Evolutionary conservation across 2,797 vertebrate genomes (phyloP), one percentile per base, ranked within the genome.

Genomic region (Gadopsis marmoratus): DNA sequence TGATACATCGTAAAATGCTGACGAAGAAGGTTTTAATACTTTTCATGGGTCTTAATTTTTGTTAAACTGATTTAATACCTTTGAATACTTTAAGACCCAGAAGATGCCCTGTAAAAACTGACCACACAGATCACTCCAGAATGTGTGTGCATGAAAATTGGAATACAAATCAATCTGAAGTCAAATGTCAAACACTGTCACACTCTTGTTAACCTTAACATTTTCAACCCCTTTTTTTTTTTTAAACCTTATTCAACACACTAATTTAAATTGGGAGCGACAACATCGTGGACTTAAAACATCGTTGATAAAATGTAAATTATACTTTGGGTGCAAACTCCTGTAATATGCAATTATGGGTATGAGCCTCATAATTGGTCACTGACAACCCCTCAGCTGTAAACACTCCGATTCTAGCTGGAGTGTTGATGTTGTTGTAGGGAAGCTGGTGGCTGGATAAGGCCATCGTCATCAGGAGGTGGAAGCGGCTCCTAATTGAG

Each of bases 401-500:
- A 6, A 29, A 45, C 14, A 55, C 41, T 59, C 3, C 26, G 65
- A 55, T 23, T 37, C 10, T 8, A 47, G 23, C 58, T 53, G 33
- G 0, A 26, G 19, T 21, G 64, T 41, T 64, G 51, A 65, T 65
- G 6, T 21, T 56, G 47, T 21, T 55, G 33, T 23, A 39, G 17
- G 23, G 54, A 55, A 23, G 60, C 33, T 23, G 48, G 5, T 37
- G 55, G 29, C 8, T 56, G 48, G 61, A 61, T 21, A 41, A 70
- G 50, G 66, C 14, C 73, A 43, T 29, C 12, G 6, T 23, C 59
- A 73, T 84, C 29, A 55, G 11, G 26, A 74, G 39, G 59, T 50
- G 35, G 47, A 71, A 66, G 53, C 3, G 35, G 29, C 45, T 58
- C 64, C 45, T 80, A 71, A 74, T 55, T 71, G 51, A 71, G 54